Evolutionary conservation across 1,140 invertebrate genomes (phyloP), one percentile per base, ranked within the genome.

Genomic region (Lordiphosa clarofinis): DNA sequence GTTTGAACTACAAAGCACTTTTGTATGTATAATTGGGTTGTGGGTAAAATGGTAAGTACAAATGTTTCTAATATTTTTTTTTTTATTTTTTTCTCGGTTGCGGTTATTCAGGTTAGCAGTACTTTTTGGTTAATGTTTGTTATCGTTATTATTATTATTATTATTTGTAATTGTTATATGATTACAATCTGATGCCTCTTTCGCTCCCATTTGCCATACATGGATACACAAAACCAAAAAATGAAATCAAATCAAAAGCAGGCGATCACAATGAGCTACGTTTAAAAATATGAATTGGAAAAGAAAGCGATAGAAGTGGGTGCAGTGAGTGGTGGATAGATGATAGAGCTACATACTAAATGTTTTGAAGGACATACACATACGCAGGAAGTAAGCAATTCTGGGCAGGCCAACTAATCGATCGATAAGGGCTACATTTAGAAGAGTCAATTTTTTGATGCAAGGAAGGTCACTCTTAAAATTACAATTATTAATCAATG

Each of bases 121-220:
- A 28, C 11, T 47, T 31, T 31, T 47, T 31, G 44, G 44, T 47
- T 47, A 47, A 47, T 47, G 28, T 33, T 56, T 49, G 47, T 49
- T 52, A n/a, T 52, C 36, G 58, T 15, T 15, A 15, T 56, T 52
- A 57, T 54, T 54, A 28, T 28, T 28, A 15, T 39, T 52, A 38
- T 52, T 52, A 38, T 54, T 42, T 54, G 35, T 54, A 43, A 42
- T 56, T 60, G 46, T 57, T 54, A 65, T 70, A 36, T 68, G 76
- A 82, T 81, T 81, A 81, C 66, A 81, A 87, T 87, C 86, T 87
- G 86, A 87, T 87, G 74, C 81, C 79, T 87, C 86, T 87, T 87
- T 87, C 86, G 75, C 86, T 87, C 86, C 86, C 86, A 87, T 86
- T 87, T 86, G 81, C 81, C 81, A 81, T 84, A 86, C 82, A 82